These are phyloP conservation scores for Rhynchophorus ferrugineus DNA, from an alignment of 1,140 invertebrate genomes.

Conservation along the genomic window DNA sequence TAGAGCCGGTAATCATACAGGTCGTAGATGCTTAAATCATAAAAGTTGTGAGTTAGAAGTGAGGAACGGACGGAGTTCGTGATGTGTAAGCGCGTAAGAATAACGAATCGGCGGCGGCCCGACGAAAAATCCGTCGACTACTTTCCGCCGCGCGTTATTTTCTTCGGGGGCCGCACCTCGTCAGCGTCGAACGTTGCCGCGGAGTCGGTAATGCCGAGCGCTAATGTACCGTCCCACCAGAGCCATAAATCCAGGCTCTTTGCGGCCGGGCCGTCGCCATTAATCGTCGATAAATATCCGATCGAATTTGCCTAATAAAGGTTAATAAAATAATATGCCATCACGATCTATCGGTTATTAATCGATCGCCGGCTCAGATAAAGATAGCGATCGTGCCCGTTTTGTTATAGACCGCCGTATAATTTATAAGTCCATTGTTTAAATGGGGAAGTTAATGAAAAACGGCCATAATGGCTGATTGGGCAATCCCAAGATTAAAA, in stretches of 20 bases:
- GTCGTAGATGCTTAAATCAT: too few relatives aligned
- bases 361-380: slow-evolving; percentile 16
- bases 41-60: too few relatives aligned
- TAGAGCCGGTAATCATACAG: too few relatives aligned
- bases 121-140: too few relatives aligned
- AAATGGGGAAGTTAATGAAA: slow-evolving; percentile 1
- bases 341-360: slow-evolving; percentile 21
- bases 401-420: slow-evolving; percentile 8
- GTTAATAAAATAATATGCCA: slow-evolving; percentile 23
- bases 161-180: neutral
- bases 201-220: neutral
- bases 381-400: slow-evolving; percentile 13
- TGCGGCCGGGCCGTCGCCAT: slow-evolving; percentile 13
- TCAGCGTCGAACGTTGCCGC: neutral
- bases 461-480: neutral
- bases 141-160: too few relatives aligned
- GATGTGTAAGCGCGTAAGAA: too few relatives aligned
- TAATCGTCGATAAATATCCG: slow-evolving; percentile 19
- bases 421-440: slow-evolving; percentile 16
- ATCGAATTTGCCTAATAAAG: slow-evolving; percentile 22
- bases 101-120: too few relatives aligned
- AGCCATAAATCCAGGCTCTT: neutral
- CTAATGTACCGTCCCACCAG: neutral
- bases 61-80: too few relatives aligned
- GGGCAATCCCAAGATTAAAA: neutral